Base-by-base conservation (phyloP, 2,797 vertebrate species). In the Cephalopachus bancanus region DNA sequence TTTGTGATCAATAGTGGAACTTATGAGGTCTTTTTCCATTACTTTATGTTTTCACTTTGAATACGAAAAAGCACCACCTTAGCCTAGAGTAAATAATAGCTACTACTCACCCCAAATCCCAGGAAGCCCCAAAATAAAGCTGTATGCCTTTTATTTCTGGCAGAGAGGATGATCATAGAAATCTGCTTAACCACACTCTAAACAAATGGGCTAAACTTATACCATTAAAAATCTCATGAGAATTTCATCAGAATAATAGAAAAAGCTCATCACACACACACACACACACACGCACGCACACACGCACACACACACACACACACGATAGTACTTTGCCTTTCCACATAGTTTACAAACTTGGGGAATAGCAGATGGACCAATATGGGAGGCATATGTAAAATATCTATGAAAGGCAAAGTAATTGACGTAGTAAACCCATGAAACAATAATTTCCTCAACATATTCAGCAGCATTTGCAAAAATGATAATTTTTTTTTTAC, bases 341-440 rank as follows among this genome's bases (percentile, higher is more conserved):
- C 59, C 67, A 78, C 75, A 37, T 72, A 95, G 72, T 95, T 96
- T 87, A 91, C 90, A 81, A 94, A 71, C 69, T 95, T 95, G 37
- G 92, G 78, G 96, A 97, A 67, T 93, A 96, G 93, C 83, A 95
- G 85, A 96, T 87, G 75, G 59, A 20, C 85, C 86, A 93, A 95
- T 93, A 96, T 12, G 28, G n/a, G 59, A 97, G 81, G 91, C 55
- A 83, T 75, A 91, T 89, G 60, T 97, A 64, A 97, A 97, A 95
- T 96, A 97, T 97, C 97, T 97, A 97, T 97, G 94, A 97, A 95
- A 95, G 57, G 65, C 90, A 96, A 94, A 97, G 90, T 83, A 94
- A 97, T 60, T 93, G 96, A 92, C 44, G 86, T 84, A 94, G 85
- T 83, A 94, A 97, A 94, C 78, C 94, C 96, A 95, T 95, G 94